Base-by-base conservation (phyloP, 2,888 invertebrate genomes). In the Dasypolia templi region DNA sequence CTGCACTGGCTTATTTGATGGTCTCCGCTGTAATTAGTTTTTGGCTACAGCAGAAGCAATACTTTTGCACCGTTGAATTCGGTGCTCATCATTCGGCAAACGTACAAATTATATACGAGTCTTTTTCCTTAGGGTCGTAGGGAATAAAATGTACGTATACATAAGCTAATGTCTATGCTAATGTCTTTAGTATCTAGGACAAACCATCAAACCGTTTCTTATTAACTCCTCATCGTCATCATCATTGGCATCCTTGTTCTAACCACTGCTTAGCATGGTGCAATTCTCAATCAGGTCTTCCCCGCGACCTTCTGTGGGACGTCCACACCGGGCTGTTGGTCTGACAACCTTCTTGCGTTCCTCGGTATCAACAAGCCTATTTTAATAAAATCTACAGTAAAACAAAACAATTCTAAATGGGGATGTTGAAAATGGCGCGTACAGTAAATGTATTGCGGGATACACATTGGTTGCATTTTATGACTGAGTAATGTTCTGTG, bases 401-500 rank as follows among this genome's bases (percentile, higher is more conserved):
- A 56, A 42, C 19, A 14, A 32, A 42, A 22, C 32, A 35, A 53
- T 75, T 26, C 63, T 75, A 58, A 81, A 63, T 58, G 26, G 32
- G 44, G 49, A n/a, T 56, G 26, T 56, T 75, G 29, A 39, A 77
- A 75, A 75, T 51, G 44, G 76, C 44, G 51, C 14, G 56, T 49
- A 32, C 17, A 35, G 42, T 53, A 58, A 81, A 81, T 53, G 32
- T 53, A 61, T 39, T 32, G 39, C 75, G 29, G 32, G 3, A 32
- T 39, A 46, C 51, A 29, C 46, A 53, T 59, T 65, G 70, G 71
- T 65, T 70, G 70, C 49, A 63, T 73, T 66, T 55, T 74, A 72
- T 72, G 63, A 75, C 65, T n/a, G 51, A 68, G 35, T 72, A 75
- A 81, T 81, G 75, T 35, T 53, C 39, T 61, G 75, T 32, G 81